Base-by-base conservation (phyloP, 2,797 vertebrate species). In the Muscicapa striata region DNA sequence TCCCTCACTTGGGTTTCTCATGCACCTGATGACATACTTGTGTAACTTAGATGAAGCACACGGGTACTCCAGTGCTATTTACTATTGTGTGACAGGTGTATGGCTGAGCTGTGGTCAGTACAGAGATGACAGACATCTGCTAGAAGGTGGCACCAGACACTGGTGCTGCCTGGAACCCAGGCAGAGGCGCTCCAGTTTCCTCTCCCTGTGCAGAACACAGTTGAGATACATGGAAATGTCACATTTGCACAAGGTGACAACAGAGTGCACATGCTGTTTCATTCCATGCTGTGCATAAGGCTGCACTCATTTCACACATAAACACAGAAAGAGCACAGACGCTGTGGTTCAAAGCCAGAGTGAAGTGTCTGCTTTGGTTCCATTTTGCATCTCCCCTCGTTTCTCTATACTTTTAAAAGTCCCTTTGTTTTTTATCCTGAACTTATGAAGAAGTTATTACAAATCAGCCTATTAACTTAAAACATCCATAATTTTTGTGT, bases 401-500 rank as follows among this genome's bases (percentile, higher is more conserved):
- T 78, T 58, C 43, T 67, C 54, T 43, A 13, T 27, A 77, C 20
- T 83, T 91, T 45, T 13, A 51, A 62, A 96, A 59, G 27, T 59
- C 9, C 11, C 12, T 89, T 72, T 68, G 36, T 9, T 80, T 85
- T 80, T 45, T 19, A 87, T 27, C 19, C 45, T 73, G 54, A 80
- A 55, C 13, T 68, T 74, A 59, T 1, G 12, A 72, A 69, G 6
- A 79, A 69, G 26, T 66, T 84, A 63, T 13, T 84, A 75, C 19
- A 85, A 75, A 93, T 91, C 32, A 85, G 36, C 15, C 26, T n/a
- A 78, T 84, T 84, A 96, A 68, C 20, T 84, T 58, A 58, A 36
- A 93, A 66, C 11, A 58, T 18, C 19, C 36, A 11, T 41, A 59
- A 87, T 69, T 78, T 61, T 6, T 2, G 49, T 38, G 18, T 34